Conservation (phyloP, 2,113 vertebrate species). For the Antechinus flavipes region DNA sequence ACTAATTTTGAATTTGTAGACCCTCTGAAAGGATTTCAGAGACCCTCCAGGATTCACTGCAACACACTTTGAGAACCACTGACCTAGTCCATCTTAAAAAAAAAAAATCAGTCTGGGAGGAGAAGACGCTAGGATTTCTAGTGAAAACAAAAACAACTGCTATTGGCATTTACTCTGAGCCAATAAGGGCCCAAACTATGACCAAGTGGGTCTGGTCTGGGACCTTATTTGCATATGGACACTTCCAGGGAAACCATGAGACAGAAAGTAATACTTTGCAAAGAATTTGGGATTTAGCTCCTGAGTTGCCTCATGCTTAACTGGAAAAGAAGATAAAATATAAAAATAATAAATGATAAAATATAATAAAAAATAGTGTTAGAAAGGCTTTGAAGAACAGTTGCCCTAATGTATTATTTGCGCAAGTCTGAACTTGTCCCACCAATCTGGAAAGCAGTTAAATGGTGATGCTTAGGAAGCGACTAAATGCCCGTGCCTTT, state of each 20-base stretch:
- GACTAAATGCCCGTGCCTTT: not conserved
- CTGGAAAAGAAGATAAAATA: not conserved
- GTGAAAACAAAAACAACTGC: too few relatives aligned
- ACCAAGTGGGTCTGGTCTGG: too few relatives aligned
- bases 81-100: too few relatives aligned
- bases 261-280: not conserved
- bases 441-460: not conserved
- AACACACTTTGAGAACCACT: too few relatives aligned
- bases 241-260: not conserved
- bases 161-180: too few relatives aligned
- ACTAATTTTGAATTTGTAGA: too few relatives aligned
- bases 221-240: not conserved
- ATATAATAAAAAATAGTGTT: not conserved
- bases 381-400: not conserved
- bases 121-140: too few relatives aligned
- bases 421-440: not conserved
- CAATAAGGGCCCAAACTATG: too few relatives aligned
- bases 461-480: not conserved
- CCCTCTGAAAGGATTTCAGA: too few relatives aligned
- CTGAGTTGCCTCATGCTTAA: not conserved
- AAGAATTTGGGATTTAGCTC: not conserved
- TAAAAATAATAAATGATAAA: not conserved
- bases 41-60: too few relatives aligned
- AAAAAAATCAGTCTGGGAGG: too few relatives aligned
- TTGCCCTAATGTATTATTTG: not conserved